A percentile compares a stretch with the other conserved stretches of the same genome.
Conservation (phyloP, 2,797 vertebrate genomes). For the Cygnus olor region DNA sequence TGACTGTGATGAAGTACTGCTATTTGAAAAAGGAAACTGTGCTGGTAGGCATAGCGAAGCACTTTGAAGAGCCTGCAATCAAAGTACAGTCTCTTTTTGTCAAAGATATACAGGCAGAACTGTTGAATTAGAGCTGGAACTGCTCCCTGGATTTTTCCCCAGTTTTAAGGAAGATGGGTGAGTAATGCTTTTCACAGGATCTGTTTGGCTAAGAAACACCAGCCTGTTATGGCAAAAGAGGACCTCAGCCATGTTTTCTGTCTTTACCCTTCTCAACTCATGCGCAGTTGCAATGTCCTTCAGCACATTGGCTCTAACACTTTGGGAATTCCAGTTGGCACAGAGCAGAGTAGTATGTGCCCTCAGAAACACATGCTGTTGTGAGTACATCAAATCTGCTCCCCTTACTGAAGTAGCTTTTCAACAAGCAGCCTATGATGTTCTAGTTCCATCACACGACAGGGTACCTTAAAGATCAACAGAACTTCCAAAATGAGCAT, state of each 20-base stretch:
- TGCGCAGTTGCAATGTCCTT: background rate
- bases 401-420: background rate
- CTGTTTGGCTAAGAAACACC: background rate
- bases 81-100: background rate
- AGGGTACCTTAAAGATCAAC: background rate
- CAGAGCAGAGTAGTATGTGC: background rate
- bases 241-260: background rate
- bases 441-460: background rate
- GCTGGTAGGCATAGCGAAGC: background rate
- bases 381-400: background rate
- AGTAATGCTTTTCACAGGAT: background rate
- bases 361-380: background rate
- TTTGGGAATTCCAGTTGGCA: background rate
- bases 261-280: background rate
- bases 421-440: background rate
- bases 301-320: background rate
- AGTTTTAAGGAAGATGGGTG: background rate
- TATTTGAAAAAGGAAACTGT: background rate
- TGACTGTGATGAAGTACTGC: background rate
- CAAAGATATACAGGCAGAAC: background rate
- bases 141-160: background rate
- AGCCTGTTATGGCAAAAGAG: background rate
- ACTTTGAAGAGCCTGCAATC: slow-evolving; percentile 27
- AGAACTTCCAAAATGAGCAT: background rate
- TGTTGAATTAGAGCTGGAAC: background rate